Evolutionary conservation across 2,888 invertebrate genomes (phyloP).

Genomic region (Caenorhabditis imperialis): DNA sequence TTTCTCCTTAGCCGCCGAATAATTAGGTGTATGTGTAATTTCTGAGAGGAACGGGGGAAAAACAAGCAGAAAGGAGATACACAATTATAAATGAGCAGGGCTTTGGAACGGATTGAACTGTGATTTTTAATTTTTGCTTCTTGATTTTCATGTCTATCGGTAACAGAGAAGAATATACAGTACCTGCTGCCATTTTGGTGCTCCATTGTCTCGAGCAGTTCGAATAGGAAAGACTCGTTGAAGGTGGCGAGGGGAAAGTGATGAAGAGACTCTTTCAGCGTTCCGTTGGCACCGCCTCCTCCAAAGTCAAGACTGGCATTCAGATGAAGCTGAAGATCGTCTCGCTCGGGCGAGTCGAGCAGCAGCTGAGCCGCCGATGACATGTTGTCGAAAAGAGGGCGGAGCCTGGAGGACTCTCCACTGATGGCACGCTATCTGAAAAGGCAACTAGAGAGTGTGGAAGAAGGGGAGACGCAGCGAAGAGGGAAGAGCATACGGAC

Average conservation of each 20-base stretch:
- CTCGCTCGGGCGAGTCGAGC: constrained; percentile 39
- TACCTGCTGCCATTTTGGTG: constrained; percentile 28
- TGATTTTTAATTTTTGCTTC: constrained; percentile 20
- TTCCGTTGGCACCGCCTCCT: constrained; percentile 21
- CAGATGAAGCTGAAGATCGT: constrained; percentile 44
- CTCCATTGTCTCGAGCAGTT: constrained; percentile 32
- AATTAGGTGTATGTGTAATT: constrained; percentile 20
- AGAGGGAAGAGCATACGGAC: too few species aligned
- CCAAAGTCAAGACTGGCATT: constrained; percentile 34
- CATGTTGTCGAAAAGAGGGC: constrained; percentile 49
- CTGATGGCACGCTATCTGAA: constrained; percentile 21
- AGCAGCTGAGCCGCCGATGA: constrained; percentile 46
- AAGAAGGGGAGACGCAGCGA: neutral
- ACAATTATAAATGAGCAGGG: constrained; percentile 12
- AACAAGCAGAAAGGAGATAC: constrained; percentile 1
- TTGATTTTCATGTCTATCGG: neutral
- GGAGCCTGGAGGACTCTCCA: constrained; percentile 33
- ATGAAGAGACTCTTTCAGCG: constrained; percentile 24
- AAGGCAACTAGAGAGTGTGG: constrained; percentile 5
- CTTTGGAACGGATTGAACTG: neutral
- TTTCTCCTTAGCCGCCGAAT: constrained; percentile 4
- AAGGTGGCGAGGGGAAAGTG: constrained; percentile 13
- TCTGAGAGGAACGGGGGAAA: constrained; percentile 7
- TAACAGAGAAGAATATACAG: neutral
- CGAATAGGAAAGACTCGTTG: constrained; percentile 22